Percentiles rank a stretch among this genome's conserved stretches.
Conservation (phyloP, 2,113 vertebrate species). For the Odocoileus hemionus region DNA sequence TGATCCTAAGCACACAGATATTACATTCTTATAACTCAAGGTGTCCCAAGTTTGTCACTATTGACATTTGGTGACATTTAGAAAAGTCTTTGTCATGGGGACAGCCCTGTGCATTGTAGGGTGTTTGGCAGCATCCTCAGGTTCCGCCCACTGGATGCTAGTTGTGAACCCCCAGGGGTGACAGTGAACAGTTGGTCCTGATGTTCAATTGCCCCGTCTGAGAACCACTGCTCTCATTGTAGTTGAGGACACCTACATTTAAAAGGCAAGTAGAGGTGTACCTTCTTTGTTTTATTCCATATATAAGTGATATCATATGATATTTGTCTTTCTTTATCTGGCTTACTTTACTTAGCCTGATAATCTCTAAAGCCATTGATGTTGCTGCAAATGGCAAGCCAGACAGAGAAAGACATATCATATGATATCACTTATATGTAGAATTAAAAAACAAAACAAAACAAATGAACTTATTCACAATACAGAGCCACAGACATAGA, state of each 20-base stretch:
- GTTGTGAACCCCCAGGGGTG: rapidly evolving
- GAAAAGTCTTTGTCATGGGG: not conserved
- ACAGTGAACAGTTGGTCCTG: not conserved
- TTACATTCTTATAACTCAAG: not conserved
- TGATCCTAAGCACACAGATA: not conserved
- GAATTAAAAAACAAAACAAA: not conserved
- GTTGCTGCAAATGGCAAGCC: not conserved
- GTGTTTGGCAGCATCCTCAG: not conserved
- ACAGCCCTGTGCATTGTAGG: rapidly evolving
- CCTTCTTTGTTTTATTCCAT: not conserved
- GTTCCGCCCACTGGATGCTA: not conserved
- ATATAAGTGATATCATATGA: not conserved
- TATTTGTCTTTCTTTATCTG: not conserved
- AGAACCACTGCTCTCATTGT: not conserved
- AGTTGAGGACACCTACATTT: not conserved
- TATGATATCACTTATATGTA: not conserved
- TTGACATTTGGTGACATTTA: not conserved
- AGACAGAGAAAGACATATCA: not conserved
- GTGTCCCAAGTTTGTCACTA: not conserved
- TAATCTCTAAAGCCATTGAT: not conserved
- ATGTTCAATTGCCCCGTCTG: no score
- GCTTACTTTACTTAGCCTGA: not conserved
- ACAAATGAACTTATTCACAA: not conserved
- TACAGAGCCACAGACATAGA: not conserved
- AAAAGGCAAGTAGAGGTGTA: not conserved